Base-by-base conservation (phyloP, 2,888 invertebrate genomes). In the Esperia sulphurella region DNA sequence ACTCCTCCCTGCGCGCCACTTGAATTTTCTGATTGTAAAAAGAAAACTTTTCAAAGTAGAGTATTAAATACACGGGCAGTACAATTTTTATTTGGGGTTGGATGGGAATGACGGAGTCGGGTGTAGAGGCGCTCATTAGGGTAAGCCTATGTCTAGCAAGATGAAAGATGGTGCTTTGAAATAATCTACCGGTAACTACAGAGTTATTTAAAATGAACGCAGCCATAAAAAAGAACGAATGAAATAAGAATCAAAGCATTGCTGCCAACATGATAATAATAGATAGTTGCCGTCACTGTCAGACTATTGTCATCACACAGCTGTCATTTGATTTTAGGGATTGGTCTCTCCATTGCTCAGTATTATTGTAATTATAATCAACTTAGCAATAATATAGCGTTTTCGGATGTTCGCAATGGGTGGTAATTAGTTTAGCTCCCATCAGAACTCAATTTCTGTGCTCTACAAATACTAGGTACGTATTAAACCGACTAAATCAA, bases 401-500 rank as follows among this genome's bases (percentile, higher is more conserved):
- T 53, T 51, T 47, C 41, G 41, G 54, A n/a, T 43, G 49, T 43
- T 47, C 30, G 57, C 38, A 48, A 72, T 75, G 63, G 58, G 57
- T 49, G 48, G 50, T 21, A 58, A 59, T 41, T 40, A 47, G 14
- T 49, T 50, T 48, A 38, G 46, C 41, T 51, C 6, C 39, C 37
- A 30, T 46, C 48, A 38, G 43, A 48, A 57, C 51, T 53, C 49
- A 48, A 49, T 49, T 44, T 46, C 50, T 45, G 46, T 52, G 50
- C 49, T 46, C 35, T 50, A 37, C 51, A 13, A 39, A 41, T 54
- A 44, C 45, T 48, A 67, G 66, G 71, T 75, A 62, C 58, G 72
- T 70, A 58, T 52, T 56, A n/a, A 35, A n/a, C 3, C n/a, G 9
- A 35, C 35, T n/a, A 59, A 71, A 70, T 68, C 58, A 47, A 61